These are phyloP conservation scores for Lates japonicus DNA, from an alignment of 2,797 vertebrate genomes.

Conservation along the genomic window DNA sequence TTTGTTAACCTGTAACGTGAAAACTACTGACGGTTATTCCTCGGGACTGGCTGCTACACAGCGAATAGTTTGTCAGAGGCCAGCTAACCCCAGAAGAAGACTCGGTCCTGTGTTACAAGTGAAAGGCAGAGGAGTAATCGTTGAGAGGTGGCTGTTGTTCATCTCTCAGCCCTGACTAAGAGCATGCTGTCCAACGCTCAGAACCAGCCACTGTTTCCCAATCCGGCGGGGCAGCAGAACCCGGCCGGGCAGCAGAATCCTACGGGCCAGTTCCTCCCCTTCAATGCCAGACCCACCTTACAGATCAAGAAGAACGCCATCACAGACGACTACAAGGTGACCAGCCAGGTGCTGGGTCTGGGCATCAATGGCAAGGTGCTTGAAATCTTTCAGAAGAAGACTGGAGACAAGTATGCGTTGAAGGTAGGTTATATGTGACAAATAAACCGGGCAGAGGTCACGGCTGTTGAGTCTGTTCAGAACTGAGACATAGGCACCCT, in stretches of 20 bases:
- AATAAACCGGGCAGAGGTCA: no score
- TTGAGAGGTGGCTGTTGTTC: slow-evolving; percentile 55
- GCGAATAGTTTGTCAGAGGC: slow-evolving; percentile 36
- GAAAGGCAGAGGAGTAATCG: slow-evolving; percentile 26
- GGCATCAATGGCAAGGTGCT: slow-evolving; percentile 98
- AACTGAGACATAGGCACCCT: background rate
- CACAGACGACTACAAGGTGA: slow-evolving; percentile 98
- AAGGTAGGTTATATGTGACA: slow-evolving; percentile 85
- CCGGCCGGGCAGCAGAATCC: slow-evolving; percentile 75
- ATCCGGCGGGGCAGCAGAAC: slow-evolving; percentile 80
- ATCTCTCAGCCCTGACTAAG: slow-evolving; percentile 32
- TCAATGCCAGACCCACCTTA: slow-evolving; percentile 86
- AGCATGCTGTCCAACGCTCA: slow-evolving; percentile 90
- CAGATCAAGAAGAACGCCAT: slow-evolving; percentile 96
- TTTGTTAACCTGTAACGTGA: slow-evolving; percentile 57
- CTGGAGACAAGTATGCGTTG: slow-evolving; percentile 92
- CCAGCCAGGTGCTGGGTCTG: slow-evolving; percentile 94
- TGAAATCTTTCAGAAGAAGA: slow-evolving; percentile 94
- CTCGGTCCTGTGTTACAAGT: slow-evolving; percentile 14
- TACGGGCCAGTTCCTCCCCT: slow-evolving; percentile 82
- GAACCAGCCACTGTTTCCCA: slow-evolving; percentile 89
- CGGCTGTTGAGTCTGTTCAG: background rate
- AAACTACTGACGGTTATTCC: background rate
- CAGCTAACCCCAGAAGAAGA: slow-evolving; percentile 64
- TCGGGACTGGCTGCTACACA: slow-evolving; percentile 35